Base-by-base conservation (phyloP, 30 jellyfish, hydroid and myxozoan genomes). In the Hydractinia echinata region DNA sequence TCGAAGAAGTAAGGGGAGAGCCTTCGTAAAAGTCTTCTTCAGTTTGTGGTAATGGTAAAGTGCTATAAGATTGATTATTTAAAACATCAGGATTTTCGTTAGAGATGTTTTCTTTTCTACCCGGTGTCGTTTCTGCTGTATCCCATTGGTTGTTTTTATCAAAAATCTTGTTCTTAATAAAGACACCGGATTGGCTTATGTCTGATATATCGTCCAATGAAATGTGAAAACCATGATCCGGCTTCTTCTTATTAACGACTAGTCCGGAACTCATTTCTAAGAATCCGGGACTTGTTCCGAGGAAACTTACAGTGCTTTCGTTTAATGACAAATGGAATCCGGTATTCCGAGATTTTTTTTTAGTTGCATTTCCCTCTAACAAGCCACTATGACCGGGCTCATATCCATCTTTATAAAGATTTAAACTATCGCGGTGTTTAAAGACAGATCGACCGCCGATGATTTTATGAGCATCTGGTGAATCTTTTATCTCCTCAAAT, bases 211-310 rank as follows among this genome's bases (percentile, higher is more conserved):
- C 85, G 53, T 77, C 85, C 53, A 77, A 60, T n/a, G 85, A 77
- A 56, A 77, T 56, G 60, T 55, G 85, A 60, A 77, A 77, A 8
- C 61, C 76, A 6, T 54, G 19, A 9, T 77, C 60, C 14, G 53
- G 53, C 55, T 77, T 52, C 18, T 55, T 52, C 21, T 77, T 14
- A 30, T 54, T 19, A 5, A 56, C 51, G 8, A 77, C 85, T 4
- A 77, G 55, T 18, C 85, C 85, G 8, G 85, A 77, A 61, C 85
- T 77, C 30, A 77, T 77, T 77, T 77, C 85, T 9, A 77, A 55
- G 60, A 54, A 77, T 53, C 85, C 55, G 8, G 81, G 13, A 71
- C 77, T 66, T n/a, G 79, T 66, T 53, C 81, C 85, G 10, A 10
- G 76, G n/a, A 77, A 52, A 60, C 85, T 77, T 61, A 30, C 53